Base-by-base conservation (phyloP, 2,113 vertebrate species). In the Pipa parva region DNA sequence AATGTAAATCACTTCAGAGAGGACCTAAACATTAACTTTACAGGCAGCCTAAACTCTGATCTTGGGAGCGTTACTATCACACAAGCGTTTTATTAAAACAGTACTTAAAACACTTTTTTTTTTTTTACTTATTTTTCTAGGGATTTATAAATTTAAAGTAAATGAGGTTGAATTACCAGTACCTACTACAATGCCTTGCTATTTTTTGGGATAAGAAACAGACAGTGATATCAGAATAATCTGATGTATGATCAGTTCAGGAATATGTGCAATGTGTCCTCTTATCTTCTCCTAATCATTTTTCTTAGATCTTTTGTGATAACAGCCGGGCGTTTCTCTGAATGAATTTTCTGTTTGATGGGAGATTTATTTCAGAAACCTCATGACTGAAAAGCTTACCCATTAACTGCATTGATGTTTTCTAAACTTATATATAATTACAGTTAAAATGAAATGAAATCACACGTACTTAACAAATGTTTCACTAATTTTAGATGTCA, bases 91-190 rank as follows among this genome's bases (percentile, higher is more conserved):
- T n/a, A 21, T 24, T 15, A 67, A 45, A 48, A 37, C 21, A 59
- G 28, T 59, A 48, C 64, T 59, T 67, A 58, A 42, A 6, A 29
- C 31, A 55, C n/a, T 24, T 33, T 37, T 17, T 24, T 3, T 76
- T 83, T 84, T 81, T 80, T 75, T 80, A 81, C 72, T 77, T 75
- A 56, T 37, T 36, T 74, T 76, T 52, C 67, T 76, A 72, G 31
- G 49, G 25, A 58, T 33, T 31, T 31, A 5, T 31, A 4, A 31
- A n/a, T n/a, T n/a, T n/a, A 65, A 69, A 73, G 57, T 18, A 75
- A 82, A 77, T 76, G 72, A 73, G 57, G 73, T 2, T 45, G 13
- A 17, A 45, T 45, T 17, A 6, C 18, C 42, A 45, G 15, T 17
- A 12, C 42, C 15, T 13, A n/a, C 42, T 17, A 45, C 15, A 17